Evolutionary conservation across 2,888 invertebrate species (phyloP), one percentile per base, ranked within the genome.

Genomic region (Pachliopta kotzebuea): DNA sequence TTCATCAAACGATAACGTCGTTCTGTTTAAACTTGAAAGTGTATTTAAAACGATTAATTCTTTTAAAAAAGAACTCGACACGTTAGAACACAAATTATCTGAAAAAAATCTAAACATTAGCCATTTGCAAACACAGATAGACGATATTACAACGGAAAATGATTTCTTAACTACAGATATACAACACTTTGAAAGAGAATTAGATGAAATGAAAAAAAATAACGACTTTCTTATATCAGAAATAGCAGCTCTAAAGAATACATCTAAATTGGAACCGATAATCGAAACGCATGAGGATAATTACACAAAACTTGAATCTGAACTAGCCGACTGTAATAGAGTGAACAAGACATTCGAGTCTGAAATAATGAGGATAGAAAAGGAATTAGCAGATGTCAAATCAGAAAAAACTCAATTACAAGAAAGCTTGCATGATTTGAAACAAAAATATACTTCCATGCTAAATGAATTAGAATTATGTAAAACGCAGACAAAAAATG

Each of bases 271-370:
- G 70, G 94, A 95, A 79, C 95, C 95, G 0, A 95, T 95, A 60
- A 93, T 94, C 59, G 95, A 95, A 85, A 93, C 94, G 1, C 95
- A 95, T 73, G 95, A 95, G 85, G 95, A 95, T 72, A 94, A 94
- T 69, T 83, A 95, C 68, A 86, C 92, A 0, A 92, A 94, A 72
- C 77, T 95, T 71, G 95, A 95, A 83, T 86, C 90, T 0, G 94
- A 95, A 79, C 77, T 95, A 56, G 95, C 95, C 59, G 93, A 94
- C 74, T 92, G 90, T 55, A 93, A 86, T 68, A 92, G 83, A 71
- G 82, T 92, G n/a, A 94, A 94, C 72, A 91, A 92, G 70, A 91
- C 90, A 9, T 88, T 95, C 74, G 93, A 94, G 75, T 91, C 93
- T 57, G 93, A 94, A 81, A 92, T 94, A 57, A 82, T 90, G 56